phyloP scores from a whole-genome alignment of 2,888 invertebrate genomes.

The Frankliniella intonsa region DNA sequence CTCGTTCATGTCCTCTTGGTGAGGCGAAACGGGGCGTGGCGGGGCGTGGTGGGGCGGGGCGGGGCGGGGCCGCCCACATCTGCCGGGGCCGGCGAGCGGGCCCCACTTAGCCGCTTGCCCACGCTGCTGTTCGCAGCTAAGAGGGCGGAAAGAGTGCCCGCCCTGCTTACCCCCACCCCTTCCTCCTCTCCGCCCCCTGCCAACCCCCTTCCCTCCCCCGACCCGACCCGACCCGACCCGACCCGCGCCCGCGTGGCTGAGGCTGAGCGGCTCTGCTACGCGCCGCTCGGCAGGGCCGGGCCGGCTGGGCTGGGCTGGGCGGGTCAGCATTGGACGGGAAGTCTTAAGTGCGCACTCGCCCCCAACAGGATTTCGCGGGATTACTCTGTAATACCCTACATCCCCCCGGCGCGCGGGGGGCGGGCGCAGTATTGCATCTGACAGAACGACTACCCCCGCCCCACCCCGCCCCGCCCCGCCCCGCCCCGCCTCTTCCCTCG shows the following conservation, averaged over 20 bases:
- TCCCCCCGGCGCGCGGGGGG: neutral
- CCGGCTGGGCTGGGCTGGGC: neutral
- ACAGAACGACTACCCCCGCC: too few species aligned
- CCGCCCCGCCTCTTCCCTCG: too few species aligned
- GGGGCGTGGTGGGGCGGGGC: too few species aligned
- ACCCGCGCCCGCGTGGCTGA: too few species aligned
- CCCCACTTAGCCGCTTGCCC: neutral
- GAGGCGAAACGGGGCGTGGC: too few species aligned
- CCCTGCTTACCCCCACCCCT: too few species aligned
- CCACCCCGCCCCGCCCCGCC: too few species aligned
- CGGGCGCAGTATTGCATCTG: neutral
- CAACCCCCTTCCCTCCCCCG: neutral
- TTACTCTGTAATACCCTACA: neutral
- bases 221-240: neutral
- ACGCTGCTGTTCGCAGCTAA: neutral
- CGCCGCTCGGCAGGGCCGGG: neutral
- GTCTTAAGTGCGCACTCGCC: slow-evolving; percentile 12
- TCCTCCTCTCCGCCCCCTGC: neutral
- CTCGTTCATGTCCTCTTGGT: too few species aligned
- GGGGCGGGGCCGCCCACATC: too few species aligned
- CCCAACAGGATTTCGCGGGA: slow-evolving; percentile 4
- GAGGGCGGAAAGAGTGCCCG: neutral
- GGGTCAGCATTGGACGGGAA: neutral
- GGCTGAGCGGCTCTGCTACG: neutral
- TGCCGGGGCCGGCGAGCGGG: neutral